These are phyloP conservation scores for Takifugu rubripes DNA, from an alignment of 2,797 vertebrate species.

Conservation along the genomic window DNA sequence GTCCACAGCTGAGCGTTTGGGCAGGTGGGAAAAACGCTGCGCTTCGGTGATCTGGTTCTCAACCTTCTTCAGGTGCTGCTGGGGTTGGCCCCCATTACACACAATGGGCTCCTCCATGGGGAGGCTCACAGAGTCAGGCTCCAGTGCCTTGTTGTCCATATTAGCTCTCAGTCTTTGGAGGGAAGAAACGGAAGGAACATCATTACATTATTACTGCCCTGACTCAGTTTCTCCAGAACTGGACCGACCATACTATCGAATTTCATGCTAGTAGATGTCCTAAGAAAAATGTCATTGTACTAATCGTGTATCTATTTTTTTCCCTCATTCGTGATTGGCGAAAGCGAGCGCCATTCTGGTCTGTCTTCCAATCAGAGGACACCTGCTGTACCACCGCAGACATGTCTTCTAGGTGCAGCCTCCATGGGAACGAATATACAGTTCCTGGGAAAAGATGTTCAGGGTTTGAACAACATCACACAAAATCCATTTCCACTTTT, in stretches of 20 bases:
- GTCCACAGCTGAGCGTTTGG: constrained; percentile 86
- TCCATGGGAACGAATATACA: constrained; percentile 8
- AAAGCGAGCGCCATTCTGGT: too few species aligned
- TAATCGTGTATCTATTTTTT: too few species aligned
- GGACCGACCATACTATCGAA: too few species aligned
- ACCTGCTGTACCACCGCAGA: neutral
- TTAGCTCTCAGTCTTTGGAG: constrained; percentile 22
- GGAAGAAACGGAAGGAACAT: neutral
- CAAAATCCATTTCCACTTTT: constrained; percentile 32
- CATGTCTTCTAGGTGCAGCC: neutral
- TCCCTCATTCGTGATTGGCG: too few species aligned
- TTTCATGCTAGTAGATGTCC: too few species aligned
- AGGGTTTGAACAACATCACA: constrained; percentile 24
- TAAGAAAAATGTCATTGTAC: too few species aligned
- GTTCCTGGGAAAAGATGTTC: constrained; percentile 40
- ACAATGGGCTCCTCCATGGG: constrained; percentile 56
- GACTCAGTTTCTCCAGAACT: too few species aligned
- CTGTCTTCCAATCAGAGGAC: neutral
- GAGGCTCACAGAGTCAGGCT: constrained; percentile 56
- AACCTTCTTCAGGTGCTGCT: constrained; percentile 64
- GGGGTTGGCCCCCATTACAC: constrained; percentile 51
- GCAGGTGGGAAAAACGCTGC: constrained; percentile 86
- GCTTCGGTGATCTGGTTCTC: constrained; percentile 69
- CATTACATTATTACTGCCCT: too few species aligned
- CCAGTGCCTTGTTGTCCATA: constrained; percentile 66